Evolutionary conservation across 2,113 vertebrate species (phyloP).

Genomic region (Pagrus major): DNA sequence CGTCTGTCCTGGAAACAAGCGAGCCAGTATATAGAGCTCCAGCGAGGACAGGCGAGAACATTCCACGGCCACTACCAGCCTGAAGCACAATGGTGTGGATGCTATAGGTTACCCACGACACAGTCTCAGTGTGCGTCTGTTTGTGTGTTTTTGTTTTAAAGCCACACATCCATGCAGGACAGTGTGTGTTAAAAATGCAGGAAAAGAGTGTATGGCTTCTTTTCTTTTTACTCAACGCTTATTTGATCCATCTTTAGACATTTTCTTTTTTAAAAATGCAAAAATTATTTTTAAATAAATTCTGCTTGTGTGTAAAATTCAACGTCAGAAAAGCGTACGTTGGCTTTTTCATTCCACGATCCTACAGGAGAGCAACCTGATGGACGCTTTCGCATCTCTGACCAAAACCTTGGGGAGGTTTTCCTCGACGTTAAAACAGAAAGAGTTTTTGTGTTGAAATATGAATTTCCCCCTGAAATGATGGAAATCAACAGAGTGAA

Average conservation of each 20-base stretch:
- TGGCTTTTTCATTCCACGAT: slow-evolving; percentile 34
- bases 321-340: neutral
- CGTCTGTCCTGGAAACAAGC: slow-evolving; percentile 64
- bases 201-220: neutral
- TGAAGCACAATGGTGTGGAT: slow-evolving; percentile 51
- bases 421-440: slow-evolving; percentile 17
- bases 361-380: slow-evolving; percentile 73
- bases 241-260: neutral
- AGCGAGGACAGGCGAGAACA: slow-evolving; percentile 53
- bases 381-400: slow-evolving; percentile 48
- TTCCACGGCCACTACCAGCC: slow-evolving; percentile 68
- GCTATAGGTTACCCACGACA: slow-evolving; percentile 39
- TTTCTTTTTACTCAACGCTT: neutral
- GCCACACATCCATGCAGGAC: neutral
- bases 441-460: slow-evolving; percentile 6
- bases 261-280: neutral
- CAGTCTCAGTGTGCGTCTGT: neutral
- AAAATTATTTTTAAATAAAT: neutral
- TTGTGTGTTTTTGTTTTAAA: slow-evolving; percentile 23
- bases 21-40: slow-evolving; percentile 51
- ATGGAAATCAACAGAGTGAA: slow-evolving; percentile 18
- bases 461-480: slow-evolving; percentile 28
- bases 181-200: slow-evolving; percentile 11
- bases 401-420: slow-evolving; percentile 33
- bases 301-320: neutral